Evolutionary conservation across 2,888 invertebrate genomes (phyloP).

Genomic region (Ormyrus pomaceus): DNA sequence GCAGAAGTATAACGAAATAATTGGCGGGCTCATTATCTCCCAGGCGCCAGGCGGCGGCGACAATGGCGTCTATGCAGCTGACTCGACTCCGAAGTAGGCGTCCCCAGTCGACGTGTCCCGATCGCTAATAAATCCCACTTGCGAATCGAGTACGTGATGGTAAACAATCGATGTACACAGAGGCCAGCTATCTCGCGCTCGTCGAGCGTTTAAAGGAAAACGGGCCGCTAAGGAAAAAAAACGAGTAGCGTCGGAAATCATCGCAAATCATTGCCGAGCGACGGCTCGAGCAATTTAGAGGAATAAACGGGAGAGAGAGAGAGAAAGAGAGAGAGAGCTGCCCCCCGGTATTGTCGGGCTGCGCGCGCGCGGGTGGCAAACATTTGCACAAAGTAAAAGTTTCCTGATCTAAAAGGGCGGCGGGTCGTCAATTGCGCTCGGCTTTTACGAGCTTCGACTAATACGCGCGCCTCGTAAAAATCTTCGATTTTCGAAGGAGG

Average conservation of each 20-base stretch:
- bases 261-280: not conserved
- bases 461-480: constrained; percentile 40
- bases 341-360: not conserved
- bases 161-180: too few relatives aligned
- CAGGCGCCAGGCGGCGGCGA: constrained; percentile 15
- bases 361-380: not conserved
- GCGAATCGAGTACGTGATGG: too few relatives aligned
- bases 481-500: constrained; percentile 47
- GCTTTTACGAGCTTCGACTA: constrained; percentile 34
- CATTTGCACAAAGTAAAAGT: constrained; percentile 45
- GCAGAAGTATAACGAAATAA: constrained; percentile 6
- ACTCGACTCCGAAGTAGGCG: constrained; percentile 25
- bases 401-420: constrained; percentile 40
- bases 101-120: constrained; percentile 5
- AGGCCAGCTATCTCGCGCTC: too few relatives aligned
- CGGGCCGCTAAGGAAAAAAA: not conserved
- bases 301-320: too few relatives aligned
- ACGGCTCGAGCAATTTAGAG: too few relatives aligned
- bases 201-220: too few relatives aligned
- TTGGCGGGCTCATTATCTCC: not conserved
- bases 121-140: not conserved
- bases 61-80: not conserved
- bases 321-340: too few relatives aligned
- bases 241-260: not conserved
- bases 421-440: constrained; percentile 16